Evolutionary conservation across 2,797 vertebrate species (phyloP).

Genomic region (Onychomys torridus): DNA sequence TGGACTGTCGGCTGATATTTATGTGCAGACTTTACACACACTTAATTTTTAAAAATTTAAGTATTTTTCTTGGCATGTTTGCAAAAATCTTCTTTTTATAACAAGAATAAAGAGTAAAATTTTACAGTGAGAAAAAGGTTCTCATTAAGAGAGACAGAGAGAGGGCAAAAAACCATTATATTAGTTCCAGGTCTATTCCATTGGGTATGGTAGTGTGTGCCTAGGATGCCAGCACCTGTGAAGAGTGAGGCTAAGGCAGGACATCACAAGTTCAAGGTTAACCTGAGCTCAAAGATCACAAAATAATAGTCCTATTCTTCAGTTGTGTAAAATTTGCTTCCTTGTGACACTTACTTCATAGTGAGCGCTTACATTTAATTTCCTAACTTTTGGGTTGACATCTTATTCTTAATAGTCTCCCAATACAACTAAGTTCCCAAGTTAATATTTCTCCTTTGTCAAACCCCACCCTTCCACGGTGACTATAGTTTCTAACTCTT

Average conservation of each 20-base stretch:
- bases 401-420: slow-evolving; percentile 4
- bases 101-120: background rate
- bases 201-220: too few species aligned
- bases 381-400: slow-evolving; percentile 23
- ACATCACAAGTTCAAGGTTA: background rate
- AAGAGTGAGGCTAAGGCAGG: background rate
- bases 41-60: background rate
- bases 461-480: background rate
- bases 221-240: too few species aligned
- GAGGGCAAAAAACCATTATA: background rate
- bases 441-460: background rate
- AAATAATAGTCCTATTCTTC: background rate
- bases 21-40: background rate
- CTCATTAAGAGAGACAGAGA: background rate
- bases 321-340: background rate
- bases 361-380: background rate
- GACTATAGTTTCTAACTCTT: background rate
- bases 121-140: slow-evolving; percentile 44
- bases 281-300: background rate
- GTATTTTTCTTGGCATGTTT: background rate
- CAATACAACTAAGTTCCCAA: background rate
- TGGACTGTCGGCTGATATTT: background rate
- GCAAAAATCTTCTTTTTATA: background rate
- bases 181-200: background rate
- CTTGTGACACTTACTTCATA: background rate